Percentiles rank a stretch among this genome's conserved stretches.
phyloP scores from a whole-genome alignment of 2,888 invertebrate genomes.

The Thecocarcelia acutangulata region DNA sequence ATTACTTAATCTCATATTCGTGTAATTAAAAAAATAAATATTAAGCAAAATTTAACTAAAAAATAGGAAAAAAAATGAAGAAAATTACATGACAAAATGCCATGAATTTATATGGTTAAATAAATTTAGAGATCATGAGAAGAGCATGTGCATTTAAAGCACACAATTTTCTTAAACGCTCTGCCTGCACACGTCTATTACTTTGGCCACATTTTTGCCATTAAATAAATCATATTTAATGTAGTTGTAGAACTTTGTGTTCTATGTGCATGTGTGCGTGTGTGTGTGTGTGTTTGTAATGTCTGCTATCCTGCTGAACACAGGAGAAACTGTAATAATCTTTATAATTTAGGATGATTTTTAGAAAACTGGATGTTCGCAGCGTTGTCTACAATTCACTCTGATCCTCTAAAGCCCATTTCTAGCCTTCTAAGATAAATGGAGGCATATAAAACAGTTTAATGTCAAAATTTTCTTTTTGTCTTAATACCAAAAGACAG shows the following conservation, averaged over 20 bases:
- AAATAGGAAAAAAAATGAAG: background rate
- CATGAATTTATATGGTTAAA: constrained; percentile 43
- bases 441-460: constrained; percentile 12
- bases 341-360: constrained; percentile 56
- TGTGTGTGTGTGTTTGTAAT: no score
- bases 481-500: background rate
- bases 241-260: constrained; percentile 21
- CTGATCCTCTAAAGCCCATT: constrained; percentile 47
- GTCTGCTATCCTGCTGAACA: constrained; percentile 15
- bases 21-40: constrained; percentile 58
- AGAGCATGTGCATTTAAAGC: background rate
- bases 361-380: constrained; percentile 24
- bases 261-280: no score
- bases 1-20: constrained; percentile 35
- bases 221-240: constrained; percentile 64
- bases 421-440: constrained; percentile 19
- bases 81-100: constrained; percentile 54
- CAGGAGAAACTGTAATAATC: constrained; percentile 31
- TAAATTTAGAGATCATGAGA: constrained; percentile 50
- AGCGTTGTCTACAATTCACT: constrained; percentile 3
- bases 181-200: background rate
- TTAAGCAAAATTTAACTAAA: constrained; percentile 2
- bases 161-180: background rate
- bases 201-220: constrained; percentile 41
- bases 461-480: constrained; percentile 1